These are phyloP conservation scores for Darevskia nairensis DNA, from an alignment of 2,797 vertebrate genomes.

Conservation along the genomic window DNA sequence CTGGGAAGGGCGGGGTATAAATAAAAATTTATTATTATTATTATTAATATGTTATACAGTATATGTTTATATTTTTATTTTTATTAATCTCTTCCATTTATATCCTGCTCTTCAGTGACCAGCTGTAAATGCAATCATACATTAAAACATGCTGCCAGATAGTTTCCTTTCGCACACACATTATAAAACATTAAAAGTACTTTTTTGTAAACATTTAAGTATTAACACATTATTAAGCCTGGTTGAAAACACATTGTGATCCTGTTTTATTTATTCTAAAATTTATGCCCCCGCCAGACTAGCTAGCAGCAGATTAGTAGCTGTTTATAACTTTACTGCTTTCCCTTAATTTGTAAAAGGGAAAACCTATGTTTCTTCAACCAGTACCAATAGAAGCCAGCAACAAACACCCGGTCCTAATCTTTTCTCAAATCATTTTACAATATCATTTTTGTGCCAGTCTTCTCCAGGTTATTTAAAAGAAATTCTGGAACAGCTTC, in stretches of 20 bases:
- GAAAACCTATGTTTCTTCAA: not conserved
- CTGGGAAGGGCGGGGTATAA: too few relatives aligned
- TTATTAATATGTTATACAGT: not conserved
- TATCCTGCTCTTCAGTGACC: not conserved
- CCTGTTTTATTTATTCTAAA: not conserved
- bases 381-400: not conserved
- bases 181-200: not conserved
- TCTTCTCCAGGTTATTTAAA: constrained; percentile 88
- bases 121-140: too few relatives aligned
- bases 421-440: not conserved
- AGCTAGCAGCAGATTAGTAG: not conserved
- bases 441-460: constrained; percentile 69
- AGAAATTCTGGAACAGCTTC: constrained; percentile 93
- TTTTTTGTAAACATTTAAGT: not conserved
- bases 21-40: too few relatives aligned
- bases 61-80: not conserved
- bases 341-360: not conserved
- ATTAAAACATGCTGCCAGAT: not conserved
- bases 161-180: not conserved
- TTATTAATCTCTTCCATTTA: not conserved
- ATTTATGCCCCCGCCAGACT: not conserved
- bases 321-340: not conserved
- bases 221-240: not conserved
- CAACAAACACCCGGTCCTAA: not conserved
- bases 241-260: not conserved